phyloP scores from a whole-genome alignment of 2,113 vertebrate genomes.

The Pteropus alecto region DNA sequence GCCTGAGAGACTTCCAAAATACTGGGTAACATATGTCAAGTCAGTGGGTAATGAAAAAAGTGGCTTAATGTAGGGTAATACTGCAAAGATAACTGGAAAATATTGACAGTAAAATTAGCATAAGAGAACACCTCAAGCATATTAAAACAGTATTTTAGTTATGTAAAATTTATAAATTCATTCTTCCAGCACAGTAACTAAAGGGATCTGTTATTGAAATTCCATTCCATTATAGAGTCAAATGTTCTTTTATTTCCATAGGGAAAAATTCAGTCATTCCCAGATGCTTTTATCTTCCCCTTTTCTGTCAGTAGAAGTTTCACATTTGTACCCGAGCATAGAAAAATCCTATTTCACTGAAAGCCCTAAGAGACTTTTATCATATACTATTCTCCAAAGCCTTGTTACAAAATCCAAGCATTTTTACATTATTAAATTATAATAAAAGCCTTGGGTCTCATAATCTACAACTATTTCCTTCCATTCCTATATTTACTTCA shows the following conservation, averaged over 20 bases:
- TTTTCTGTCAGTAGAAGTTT: not conserved
- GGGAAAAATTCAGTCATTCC: not conserved
- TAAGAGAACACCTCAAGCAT: not conserved
- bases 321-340: not conserved
- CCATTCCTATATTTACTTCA: not conserved
- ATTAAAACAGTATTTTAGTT: not conserved
- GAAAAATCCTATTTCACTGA: not conserved
- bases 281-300: not conserved
- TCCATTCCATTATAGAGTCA: not conserved
- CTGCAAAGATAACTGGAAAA: slow-evolving; percentile 44
- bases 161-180: slow-evolving; percentile 31
- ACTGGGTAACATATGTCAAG: not conserved
- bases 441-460: not conserved
- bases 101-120: slow-evolving; percentile 14
- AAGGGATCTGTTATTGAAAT: slow-evolving; percentile 6
- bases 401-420: slow-evolving; percentile 2
- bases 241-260: not conserved
- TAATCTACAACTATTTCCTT: not conserved
- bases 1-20: not conserved
- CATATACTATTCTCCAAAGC: not conserved
- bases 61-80: not conserved
- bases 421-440: slow-evolving; percentile 9
- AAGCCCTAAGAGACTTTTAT: slow-evolving; percentile 11
- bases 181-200: not conserved
- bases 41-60: not conserved